Conservation (phyloP, 2,888 invertebrate species). For the Polia nebulosa region DNA sequence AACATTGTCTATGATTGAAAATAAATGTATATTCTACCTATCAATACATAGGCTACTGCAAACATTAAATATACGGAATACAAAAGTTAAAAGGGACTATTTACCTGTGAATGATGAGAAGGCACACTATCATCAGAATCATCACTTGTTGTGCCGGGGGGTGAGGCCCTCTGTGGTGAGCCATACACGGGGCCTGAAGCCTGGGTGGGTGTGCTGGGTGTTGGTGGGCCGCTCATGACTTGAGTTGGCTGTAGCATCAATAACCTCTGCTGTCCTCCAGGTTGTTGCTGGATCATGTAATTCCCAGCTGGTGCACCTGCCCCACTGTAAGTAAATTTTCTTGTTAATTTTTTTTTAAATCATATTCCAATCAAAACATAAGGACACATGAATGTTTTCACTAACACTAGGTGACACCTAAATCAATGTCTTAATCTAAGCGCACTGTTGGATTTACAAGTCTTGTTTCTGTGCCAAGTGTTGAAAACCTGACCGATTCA, state of each 20-base stretch:
- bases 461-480: no score
- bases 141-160: constrained; percentile 95
- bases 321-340: constrained; percentile 73
- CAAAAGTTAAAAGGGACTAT: not conserved
- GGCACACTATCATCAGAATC: constrained; percentile 95
- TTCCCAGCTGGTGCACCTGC: constrained; percentile 91
- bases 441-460: not conserved
- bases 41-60: not conserved
- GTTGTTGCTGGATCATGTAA: constrained; percentile 92
- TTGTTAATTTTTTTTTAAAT: constrained; percentile 21
- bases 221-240: constrained; percentile 88
- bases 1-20: not conserved
- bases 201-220: constrained; percentile 85
- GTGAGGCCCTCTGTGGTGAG: constrained; percentile 92
- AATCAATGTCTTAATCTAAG: not conserved
- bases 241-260: constrained; percentile 90
- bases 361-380: not conserved
- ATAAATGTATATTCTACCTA: not conserved
- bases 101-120: constrained; percentile 92
- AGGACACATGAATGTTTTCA: not conserved
- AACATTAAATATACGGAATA: not conserved
- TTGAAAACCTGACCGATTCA: not conserved
- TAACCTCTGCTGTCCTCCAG: constrained; percentile 89
- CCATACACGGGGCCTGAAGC: constrained; percentile 84
- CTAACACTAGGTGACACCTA: not conserved